Conservation (phyloP, 2,113 vertebrate genomes). For the Varanus salvator region DNA sequence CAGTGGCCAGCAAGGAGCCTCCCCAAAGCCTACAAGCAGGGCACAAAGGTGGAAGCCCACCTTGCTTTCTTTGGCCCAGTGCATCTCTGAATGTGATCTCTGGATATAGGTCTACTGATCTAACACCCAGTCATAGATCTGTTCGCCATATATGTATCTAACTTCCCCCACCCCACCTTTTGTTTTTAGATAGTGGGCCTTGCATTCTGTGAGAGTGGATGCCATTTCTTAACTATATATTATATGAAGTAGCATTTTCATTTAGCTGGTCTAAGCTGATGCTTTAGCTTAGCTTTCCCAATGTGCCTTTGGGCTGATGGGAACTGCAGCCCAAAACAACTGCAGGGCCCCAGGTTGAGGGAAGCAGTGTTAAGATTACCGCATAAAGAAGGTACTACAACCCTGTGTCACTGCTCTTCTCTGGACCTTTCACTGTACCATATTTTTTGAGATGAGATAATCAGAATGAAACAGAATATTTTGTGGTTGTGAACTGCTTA, state of each 20-base stretch:
- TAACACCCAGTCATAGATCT: neutral
- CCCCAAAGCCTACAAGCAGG: neutral
- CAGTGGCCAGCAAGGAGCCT: neutral
- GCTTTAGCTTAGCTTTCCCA: neutral
- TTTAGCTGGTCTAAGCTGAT: neutral
- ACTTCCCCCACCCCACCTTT: neutral
- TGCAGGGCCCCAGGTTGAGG: too few species aligned
- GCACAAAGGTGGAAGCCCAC: neutral
- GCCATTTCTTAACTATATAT: neutral
- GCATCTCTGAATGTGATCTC: neutral
- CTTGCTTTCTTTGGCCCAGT: neutral
- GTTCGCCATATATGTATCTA: neutral
- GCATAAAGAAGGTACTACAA: neutral
- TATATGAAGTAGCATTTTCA: neutral
- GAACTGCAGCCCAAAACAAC: neutral
- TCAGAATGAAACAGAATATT: neutral
- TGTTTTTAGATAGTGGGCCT: neutral
- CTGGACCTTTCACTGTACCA: neutral
- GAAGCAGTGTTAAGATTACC: too few species aligned
- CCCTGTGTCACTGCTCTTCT: neutral
- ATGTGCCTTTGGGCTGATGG: too few species aligned
- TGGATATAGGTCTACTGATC: too few species aligned
- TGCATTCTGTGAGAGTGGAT: neutral
- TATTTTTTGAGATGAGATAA: neutral
- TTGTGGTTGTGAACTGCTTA: too few species aligned